These are phyloP conservation scores for Cygnus olor DNA, from an alignment of 2,797 vertebrate species.

Conservation along the genomic window DNA sequence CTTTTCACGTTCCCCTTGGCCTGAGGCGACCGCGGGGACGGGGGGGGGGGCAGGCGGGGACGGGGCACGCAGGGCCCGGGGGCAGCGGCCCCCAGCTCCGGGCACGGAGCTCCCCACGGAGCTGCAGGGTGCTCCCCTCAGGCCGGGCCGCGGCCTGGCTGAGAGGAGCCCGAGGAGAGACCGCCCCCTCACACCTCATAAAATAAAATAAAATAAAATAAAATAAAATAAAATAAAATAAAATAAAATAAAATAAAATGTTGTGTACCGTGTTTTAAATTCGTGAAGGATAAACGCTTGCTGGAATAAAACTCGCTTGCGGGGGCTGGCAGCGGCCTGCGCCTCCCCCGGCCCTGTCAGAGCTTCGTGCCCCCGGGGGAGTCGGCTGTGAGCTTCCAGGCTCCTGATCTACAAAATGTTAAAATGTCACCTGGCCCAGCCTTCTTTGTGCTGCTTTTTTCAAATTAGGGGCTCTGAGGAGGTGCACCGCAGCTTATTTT, in stretches of 20 bases:
- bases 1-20: neutral
- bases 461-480: neutral
- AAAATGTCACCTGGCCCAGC: neutral
- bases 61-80: too few relatives aligned
- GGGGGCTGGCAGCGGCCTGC: neutral
- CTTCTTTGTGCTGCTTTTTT: neutral
- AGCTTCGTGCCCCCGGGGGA: too few relatives aligned
- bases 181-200: too few relatives aligned
- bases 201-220: neutral
- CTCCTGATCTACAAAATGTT: accelerated
- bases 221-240: neutral
- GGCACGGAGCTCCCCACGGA: too few relatives aligned
- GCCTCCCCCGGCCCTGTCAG: too few relatives aligned
- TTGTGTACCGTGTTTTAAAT: accelerated
- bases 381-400: neutral
- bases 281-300: neutral
- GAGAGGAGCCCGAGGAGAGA: neutral
- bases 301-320: neutral
- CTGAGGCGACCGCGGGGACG: neutral
- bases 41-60: neutral
- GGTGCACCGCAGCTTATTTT: neutral
- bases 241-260: neutral
- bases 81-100: accelerated
- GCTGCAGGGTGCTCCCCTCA: neutral
- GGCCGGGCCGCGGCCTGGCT: neutral